Evolutionary conservation across 2,797 vertebrate species (phyloP).

Genomic region (Lacerta viridis): DNA sequence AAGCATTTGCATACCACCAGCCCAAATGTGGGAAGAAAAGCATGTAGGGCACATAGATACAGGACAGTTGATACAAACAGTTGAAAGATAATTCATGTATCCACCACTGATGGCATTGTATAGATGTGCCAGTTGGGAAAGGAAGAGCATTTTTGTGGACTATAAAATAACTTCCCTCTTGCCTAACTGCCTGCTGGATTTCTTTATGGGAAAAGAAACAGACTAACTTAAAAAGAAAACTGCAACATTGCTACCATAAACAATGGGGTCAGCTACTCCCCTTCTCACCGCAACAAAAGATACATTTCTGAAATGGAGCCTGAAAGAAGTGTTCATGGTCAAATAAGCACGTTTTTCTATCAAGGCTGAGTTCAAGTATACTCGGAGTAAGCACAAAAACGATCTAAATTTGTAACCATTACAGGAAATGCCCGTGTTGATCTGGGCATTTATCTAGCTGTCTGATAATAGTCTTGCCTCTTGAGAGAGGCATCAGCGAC

Average conservation of each 20-base stretch:
- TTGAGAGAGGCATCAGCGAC: background rate
- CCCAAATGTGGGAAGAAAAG: background rate
- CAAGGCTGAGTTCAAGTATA: background rate
- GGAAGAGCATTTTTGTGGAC: background rate
- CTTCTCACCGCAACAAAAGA: background rate
- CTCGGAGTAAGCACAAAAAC: background rate
- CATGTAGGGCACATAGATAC: background rate
- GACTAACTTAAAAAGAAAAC: background rate
- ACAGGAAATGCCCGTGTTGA: background rate
- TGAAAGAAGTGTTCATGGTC: background rate
- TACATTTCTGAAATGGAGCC: background rate
- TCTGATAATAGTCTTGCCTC: background rate
- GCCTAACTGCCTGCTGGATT: background rate
- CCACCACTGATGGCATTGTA: background rate
- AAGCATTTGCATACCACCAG: background rate
- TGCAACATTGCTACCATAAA: background rate
- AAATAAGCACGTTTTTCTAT: background rate
- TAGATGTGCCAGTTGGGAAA: background rate
- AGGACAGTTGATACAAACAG: background rate
- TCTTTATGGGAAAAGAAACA: background rate
- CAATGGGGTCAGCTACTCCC: background rate
- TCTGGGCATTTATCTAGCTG: slow-evolving; percentile 17
- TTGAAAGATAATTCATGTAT: too few relatives aligned
- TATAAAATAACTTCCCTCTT: background rate
- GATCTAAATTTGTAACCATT: background rate